Conservation (phyloP, 2,797 vertebrate genomes). For the Trachops cirrhosus region DNA sequence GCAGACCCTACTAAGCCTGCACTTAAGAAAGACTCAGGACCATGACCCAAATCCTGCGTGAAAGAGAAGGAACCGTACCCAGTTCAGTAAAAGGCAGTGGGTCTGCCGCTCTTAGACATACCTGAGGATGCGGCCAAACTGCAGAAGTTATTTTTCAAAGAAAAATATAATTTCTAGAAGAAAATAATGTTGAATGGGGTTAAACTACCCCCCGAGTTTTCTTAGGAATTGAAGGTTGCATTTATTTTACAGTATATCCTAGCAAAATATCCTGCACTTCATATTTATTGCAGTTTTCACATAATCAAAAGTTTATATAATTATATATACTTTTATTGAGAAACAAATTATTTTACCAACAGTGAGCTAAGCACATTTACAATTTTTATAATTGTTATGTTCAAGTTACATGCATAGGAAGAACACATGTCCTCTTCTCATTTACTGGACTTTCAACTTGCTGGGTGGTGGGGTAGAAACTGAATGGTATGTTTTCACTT, state of each 20-base stretch:
- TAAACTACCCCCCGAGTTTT: background rate
- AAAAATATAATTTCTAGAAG: background rate
- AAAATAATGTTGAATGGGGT: background rate
- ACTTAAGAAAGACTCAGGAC: background rate
- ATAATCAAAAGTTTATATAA: background rate
- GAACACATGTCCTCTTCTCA: background rate
- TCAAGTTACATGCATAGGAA: background rate
- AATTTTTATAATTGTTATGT: background rate
- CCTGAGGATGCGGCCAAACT: background rate
- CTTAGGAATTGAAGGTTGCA: background rate
- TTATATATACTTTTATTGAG: background rate
- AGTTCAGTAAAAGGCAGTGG: background rate
- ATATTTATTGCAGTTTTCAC: background rate
- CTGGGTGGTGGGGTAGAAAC: background rate
- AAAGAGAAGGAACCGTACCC: background rate
- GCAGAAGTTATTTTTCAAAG: background rate
- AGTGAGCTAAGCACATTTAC: background rate
- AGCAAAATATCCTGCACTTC: background rate
- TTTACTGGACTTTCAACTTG: background rate
- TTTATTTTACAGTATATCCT: background rate
- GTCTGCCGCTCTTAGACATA: too few species aligned
- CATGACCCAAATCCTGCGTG: background rate
- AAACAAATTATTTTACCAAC: background rate
- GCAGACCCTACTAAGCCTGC: background rate
- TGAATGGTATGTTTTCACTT: background rate